Evolutionary conservation across 2,113 vertebrate genomes (phyloP), one percentile per base, ranked within the genome.

Genomic region (Phainopepla nitens): DNA sequence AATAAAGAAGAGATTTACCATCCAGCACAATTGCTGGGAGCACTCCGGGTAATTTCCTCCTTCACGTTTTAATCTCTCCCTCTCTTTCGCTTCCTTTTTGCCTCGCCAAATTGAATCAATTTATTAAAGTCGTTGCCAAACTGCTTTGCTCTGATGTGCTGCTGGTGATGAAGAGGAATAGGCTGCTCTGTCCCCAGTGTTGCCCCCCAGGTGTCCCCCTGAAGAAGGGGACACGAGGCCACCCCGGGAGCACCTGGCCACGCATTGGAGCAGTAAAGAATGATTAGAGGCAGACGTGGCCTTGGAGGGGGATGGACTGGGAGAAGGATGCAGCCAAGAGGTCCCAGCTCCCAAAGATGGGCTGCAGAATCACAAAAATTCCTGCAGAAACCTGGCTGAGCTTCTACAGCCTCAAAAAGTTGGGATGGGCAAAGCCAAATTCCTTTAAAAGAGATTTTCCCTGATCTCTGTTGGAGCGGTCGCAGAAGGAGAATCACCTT

Each of bases 71-170:
- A 79, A 94, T 83, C 77, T 90, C 75, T 45, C 47, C n/a, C 58
- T 93, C 68, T 31, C 65, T 60, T 84, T 60, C 3, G 10, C 6
- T 39, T 82, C 66, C 58, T 85, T 81, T 92, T 96, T 73, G 89
- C 44, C 83, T 95, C 47, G 6, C 80, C 94, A 97, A 84, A 95
- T 93, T 92, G 96, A 97, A 97, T 64, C 87, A n/a, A 87, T 94
- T 95, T 96, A 96, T 97, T 97, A 85, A 94, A 96, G 81, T n/a
- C 62, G 86, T 83, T 97, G 89, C 79, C 42, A 89, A 91, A 87
- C 76, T 33, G 44, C 45, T 95, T 90, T 54, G 70, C 80, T 93
- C 62, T 56, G 85, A 90, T 92, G 92, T 82, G 24, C 17, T 42
- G 54, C 36, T n/a, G 65, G 84, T 66, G 75, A 87, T 80, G 91